Conservation (phyloP, 2,888 invertebrate genomes). For the Nomada goodeniana region DNA sequence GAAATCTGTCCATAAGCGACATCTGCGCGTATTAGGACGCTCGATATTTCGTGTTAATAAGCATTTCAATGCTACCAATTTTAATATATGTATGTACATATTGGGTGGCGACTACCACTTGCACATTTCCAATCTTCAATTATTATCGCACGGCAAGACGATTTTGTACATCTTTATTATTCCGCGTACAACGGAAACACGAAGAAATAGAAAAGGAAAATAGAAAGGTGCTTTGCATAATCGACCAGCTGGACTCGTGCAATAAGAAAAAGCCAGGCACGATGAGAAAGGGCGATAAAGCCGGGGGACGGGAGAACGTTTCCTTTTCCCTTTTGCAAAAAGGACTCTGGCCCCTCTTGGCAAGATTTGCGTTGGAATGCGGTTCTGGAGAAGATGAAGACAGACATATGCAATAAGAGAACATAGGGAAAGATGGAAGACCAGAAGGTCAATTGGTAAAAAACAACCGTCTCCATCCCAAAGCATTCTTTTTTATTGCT, state of each 20-base stretch:
- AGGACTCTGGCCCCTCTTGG: slow-evolving; percentile 38
- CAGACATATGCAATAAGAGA: slow-evolving; percentile 22
- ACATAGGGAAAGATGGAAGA: slow-evolving; percentile 21
- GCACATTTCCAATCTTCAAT: neutral
- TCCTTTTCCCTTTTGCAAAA: slow-evolving; percentile 51
- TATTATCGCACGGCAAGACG: neutral
- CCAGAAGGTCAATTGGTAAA: slow-evolving; percentile 37
- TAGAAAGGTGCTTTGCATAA: slow-evolving; percentile 30
- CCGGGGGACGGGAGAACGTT: slow-evolving; percentile 36
- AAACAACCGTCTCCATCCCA: slow-evolving; percentile 12
- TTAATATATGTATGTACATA: too few species aligned
- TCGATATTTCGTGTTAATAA: neutral
- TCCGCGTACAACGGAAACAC: too few species aligned
- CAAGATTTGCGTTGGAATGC: slow-evolving; percentile 58
- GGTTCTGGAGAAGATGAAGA: slow-evolving; percentile 33
- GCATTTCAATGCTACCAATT: neutral
- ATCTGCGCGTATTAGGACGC: neutral
- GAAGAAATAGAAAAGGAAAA: slow-evolving; percentile 7
- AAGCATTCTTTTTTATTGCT: slow-evolving; percentile 53
- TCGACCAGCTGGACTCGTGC: slow-evolving; percentile 17
- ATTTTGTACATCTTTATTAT: too few species aligned
- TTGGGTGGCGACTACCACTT: neutral
- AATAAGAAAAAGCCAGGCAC: slow-evolving; percentile 40
- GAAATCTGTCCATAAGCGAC: neutral
- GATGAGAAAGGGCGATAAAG: slow-evolving; percentile 31